Evolutionary conservation across 2,113 vertebrate species (phyloP).

Genomic region (Herpailurus yagouaroundi): DNA sequence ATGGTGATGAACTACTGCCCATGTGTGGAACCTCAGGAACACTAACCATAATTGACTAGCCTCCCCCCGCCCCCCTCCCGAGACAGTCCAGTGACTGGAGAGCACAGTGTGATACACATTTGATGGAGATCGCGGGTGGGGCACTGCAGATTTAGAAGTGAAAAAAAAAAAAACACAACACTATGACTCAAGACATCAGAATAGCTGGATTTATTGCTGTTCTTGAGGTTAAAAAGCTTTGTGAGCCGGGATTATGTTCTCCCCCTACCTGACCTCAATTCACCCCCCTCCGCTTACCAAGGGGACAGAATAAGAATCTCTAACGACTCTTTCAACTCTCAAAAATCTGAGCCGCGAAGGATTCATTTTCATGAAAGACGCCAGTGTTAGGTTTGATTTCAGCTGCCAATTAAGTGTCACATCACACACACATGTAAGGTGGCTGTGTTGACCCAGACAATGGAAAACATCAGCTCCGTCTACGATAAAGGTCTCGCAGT

Average conservation of each 20-base stretch:
- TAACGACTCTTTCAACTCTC: background rate
- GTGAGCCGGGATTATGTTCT: background rate
- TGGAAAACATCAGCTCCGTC: conserved; percentile 48
- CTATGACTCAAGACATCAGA: background rate
- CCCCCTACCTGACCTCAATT: background rate
- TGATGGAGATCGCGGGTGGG: background rate
- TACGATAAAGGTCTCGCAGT: conserved; percentile 57
- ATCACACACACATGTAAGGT: conserved; percentile 49
- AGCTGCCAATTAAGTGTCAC: conserved; percentile 67
- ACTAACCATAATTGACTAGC: too few species aligned
- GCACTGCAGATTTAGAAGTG: background rate
- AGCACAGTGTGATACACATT: too few species aligned
- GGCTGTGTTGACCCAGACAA: conserved; percentile 46
- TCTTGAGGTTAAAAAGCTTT: background rate
- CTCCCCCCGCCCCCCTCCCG: too few species aligned
- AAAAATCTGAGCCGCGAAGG: background rate
- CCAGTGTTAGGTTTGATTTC: conserved; percentile 1
- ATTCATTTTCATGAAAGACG: conserved; percentile 28
- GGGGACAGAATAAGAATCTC: background rate
- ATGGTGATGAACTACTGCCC: background rate
- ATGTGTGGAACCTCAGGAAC: background rate
- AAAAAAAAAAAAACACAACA: background rate
- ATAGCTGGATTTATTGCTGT: background rate
- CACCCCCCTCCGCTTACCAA: background rate
- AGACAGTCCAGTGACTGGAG: background rate